Conservation (phyloP, 2,113 vertebrate species). For the Clupea harengus region DNA sequence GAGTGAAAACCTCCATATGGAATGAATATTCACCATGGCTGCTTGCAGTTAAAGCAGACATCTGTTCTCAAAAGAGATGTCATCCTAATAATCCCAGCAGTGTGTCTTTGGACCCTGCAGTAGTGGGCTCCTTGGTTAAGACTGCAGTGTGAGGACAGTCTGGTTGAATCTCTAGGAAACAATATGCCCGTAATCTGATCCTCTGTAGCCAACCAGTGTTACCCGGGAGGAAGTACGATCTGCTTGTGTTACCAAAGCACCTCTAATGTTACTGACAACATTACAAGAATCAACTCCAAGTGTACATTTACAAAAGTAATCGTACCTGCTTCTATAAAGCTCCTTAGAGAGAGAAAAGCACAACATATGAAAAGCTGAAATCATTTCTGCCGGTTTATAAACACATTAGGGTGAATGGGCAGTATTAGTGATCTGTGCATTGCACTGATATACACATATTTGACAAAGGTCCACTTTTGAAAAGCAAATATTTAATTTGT, state of each 20-base stretch:
- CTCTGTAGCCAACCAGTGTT: neutral
- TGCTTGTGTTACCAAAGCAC: neutral
- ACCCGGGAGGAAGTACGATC: neutral
- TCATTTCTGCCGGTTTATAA: neutral
- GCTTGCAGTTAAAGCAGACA: neutral
- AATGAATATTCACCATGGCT: neutral
- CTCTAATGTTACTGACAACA: neutral
- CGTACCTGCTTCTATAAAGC: neutral
- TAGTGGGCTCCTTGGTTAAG: neutral
- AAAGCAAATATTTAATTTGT: too few species aligned
- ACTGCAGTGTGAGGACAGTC: neutral
- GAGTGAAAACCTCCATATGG: neutral
- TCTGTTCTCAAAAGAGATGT: neutral
- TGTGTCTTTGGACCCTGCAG: neutral
- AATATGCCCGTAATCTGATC: neutral
- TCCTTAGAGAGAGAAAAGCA: neutral
- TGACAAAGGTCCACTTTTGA: neutral
- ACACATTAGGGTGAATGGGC: too few species aligned
- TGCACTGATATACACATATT: neutral
- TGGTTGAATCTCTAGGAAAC: neutral
- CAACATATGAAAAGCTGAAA: too few species aligned
- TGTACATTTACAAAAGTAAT: too few species aligned
- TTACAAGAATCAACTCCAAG: neutral
- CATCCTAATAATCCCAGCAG: neutral
- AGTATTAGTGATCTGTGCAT: neutral